These are phyloP conservation scores for Bugula neritina DNA, from an alignment of 2,888 invertebrate species.

Conservation along the genomic window DNA sequence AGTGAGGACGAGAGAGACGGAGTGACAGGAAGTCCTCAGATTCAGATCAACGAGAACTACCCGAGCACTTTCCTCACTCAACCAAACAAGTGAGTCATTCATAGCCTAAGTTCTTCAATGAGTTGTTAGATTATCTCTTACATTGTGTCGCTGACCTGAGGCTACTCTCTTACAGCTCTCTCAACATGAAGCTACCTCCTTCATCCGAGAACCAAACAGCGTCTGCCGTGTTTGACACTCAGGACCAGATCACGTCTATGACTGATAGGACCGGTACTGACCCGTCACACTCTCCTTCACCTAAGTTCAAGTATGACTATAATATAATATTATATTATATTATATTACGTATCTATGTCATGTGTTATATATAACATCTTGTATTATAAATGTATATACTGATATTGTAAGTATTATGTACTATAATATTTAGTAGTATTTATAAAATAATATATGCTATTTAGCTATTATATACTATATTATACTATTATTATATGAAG, in stretches of 20 bases:
- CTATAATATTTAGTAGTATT: no score
- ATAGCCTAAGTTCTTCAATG: not conserved
- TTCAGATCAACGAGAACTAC: not conserved
- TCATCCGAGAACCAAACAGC: conserved; percentile 4
- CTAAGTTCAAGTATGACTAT: not conserved
- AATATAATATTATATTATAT: no score
- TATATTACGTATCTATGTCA: no score
- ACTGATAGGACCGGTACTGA: conserved; percentile 8
- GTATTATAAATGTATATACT: no score
- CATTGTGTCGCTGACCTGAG: no score
- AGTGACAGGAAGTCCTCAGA: not conserved
- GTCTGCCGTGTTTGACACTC: not conserved
- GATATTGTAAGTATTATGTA: no score
- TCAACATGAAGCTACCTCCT: not conserved
- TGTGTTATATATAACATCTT: no score
- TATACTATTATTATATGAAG: no score
- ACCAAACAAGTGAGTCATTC: conserved; percentile 11
- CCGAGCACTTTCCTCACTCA: not conserved
- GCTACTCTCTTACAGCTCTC: not conserved
- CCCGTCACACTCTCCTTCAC: not conserved
- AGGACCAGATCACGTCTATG: conserved; percentile 8
- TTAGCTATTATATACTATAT: no score
- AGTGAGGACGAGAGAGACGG: conserved; percentile 16
- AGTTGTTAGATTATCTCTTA: not conserved
- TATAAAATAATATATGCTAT: no score